Evolutionary conservation across 1,140 invertebrate species (phyloP), one percentile per base, ranked within the genome.

Genomic region (Chlorops oryzae): DNA sequence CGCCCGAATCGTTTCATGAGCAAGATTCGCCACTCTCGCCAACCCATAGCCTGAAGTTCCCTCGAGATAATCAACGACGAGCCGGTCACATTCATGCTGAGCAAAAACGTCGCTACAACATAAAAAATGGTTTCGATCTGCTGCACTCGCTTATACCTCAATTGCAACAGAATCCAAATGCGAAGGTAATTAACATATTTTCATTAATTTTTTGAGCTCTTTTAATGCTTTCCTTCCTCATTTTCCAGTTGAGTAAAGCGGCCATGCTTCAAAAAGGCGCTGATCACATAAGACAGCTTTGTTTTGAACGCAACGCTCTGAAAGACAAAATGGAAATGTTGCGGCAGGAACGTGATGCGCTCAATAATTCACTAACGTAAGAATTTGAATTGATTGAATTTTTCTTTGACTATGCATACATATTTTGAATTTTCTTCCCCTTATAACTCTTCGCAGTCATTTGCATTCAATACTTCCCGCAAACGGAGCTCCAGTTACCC

Each of bases 111-210:
- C 80, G 96, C 32, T 95, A 91, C 68, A 97, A 96, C 68, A 96
- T 98, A 56, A 98, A 98, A 78, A 94, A 90, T 75, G 94, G 95
- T 21, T 98, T 98, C 74, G 94, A 98, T 73, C 87, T 87, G 68
- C 77, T 98, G 47, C 90, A 96, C 72, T 85, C 84, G 50, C 78
- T 98, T n/a, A 92, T 98, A 65, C 95, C 95, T 15, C 87, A 90
- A 54, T 78, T 97, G 12, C 88, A 83, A 73, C 84, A 90, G 60
- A 96, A 92, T 75, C 88, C 92, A 4, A 92, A 87, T 68, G 82
- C 88, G 2, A 97, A 97, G 79, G 86, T 90, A 70, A 77, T 73
- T 56, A 32, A 55, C 46, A 44, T 6, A 10, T 4, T 6, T 21
- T 21, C 13, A 32, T 51, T 52, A 12, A 18, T 35, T 5, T 37